These are phyloP conservation scores for Drosophila flavopinicola DNA, from an alignment of 2,888 invertebrate species.

Conservation along the genomic window DNA sequence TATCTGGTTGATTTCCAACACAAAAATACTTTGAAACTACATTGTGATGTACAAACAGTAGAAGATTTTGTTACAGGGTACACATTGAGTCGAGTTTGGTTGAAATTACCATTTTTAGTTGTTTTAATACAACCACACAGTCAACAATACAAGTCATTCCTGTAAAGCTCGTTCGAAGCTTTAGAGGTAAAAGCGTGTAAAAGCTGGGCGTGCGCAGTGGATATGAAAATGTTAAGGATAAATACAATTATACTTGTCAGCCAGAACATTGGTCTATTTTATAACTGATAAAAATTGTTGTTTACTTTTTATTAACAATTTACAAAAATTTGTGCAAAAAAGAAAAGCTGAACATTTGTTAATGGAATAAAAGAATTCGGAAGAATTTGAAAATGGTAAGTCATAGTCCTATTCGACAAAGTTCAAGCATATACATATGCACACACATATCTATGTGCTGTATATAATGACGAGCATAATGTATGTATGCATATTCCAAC, in stretches of 20 bases:
- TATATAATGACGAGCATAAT: constrained; percentile 1
- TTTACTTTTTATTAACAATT: constrained; percentile 35
- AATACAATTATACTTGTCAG: constrained; percentile 75
- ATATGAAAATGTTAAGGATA: constrained; percentile 68
- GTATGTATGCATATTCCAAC: constrained; percentile 3
- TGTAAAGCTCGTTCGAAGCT: constrained; percentile 59
- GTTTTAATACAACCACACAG: not conserved
- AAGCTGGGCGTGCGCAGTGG: constrained; percentile 51
- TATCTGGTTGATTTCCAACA: too few species aligned
- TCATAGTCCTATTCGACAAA: not conserved
- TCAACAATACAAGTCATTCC: constrained; percentile 18
- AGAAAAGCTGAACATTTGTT: constrained; percentile 7
- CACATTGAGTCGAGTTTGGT: not conserved
- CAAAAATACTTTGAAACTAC: not conserved
- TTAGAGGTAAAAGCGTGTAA: constrained; percentile 27
- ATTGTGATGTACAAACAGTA: not conserved
- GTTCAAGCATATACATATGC: constrained; percentile 8
- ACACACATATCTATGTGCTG: too few species aligned
- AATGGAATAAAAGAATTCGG: constrained; percentile 31
- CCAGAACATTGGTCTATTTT: constrained; percentile 61
- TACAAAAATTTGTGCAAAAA: constrained; percentile 18
- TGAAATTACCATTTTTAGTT: not conserved
- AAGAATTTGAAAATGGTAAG: constrained; percentile 47
- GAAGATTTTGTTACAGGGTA: constrained; percentile 7
- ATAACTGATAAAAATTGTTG: constrained; percentile 49